Evolutionary conservation across 2,797 vertebrate genomes (phyloP), one percentile per base, ranked within the genome.

Genomic region (Enteromius fasciolatus): DNA sequence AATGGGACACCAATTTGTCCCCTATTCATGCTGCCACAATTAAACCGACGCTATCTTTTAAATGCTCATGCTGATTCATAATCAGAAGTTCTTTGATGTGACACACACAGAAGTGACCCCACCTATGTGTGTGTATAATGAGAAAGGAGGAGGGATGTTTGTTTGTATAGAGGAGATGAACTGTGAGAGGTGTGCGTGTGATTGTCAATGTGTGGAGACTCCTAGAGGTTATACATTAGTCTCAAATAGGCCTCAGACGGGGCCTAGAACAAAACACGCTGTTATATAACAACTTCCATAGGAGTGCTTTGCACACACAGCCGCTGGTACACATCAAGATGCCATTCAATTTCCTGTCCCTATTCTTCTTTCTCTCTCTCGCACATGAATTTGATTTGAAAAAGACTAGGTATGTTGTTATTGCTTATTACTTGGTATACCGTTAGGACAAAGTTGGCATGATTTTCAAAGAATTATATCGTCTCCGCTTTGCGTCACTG

Each of bases 401-500:
- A 63, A 63, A 63, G 61, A 28, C n/a, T 61, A 76, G 39, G 23
- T 25, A 61, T 63, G 36, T 46, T 76, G 15, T 63, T 76, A 44
- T 46, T 46, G 15, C 57, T 63, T 63, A 41, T 46, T 44, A 69
- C 67, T 44, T 44, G 67, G 14, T 23, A 23, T 69, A 28, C 17
- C 10, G 25, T 63, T 76, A 63, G 44, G 57, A 31, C 36, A 31
- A 76, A 76, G 33, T 41, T 76, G 57, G 54, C 74, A 20, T 63
- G 74, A 63, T 28, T 76, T 76, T 76, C 54, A 76, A 76, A 76
- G 39, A 63, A 63, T 63, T 44, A 46, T 63, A 25, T 69, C 46
- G 67, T 41, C n/a, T 44, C 67, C 12, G 39, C 28, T 63, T 61
- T 46, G 39, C 23, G 36, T 76, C 57, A 76, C 73, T 63, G 57